A percentile compares a stretch with the other conserved stretches of the same genome.
phyloP scores from a whole-genome alignment of 37 sponge, comb jelly and placozoan genomes.

The Tethya wilhelma region DNA sequence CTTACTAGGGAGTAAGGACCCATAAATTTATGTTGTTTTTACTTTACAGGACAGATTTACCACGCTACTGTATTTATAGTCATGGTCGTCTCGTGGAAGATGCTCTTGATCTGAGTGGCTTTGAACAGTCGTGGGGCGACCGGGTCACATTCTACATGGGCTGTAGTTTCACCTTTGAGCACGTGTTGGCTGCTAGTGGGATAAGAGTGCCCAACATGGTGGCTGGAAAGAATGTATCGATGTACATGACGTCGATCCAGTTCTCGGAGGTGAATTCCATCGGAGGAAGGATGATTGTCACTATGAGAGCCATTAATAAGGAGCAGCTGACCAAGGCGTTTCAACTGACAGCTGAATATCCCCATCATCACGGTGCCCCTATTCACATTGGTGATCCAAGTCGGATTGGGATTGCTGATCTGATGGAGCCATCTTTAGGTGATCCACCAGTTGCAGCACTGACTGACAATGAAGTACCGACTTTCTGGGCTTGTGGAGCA shows the following conservation, averaged over 20 bases:
- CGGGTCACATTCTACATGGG: slow-evolving; percentile 89
- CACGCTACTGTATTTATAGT: slow-evolving; percentile 60
- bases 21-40: not conserved
- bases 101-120: slow-evolving; percentile 40
- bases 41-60: slow-evolving; percentile 69
- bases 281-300: slow-evolving; percentile 52
- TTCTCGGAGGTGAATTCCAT: slow-evolving; percentile 48
- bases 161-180: slow-evolving; percentile 91
- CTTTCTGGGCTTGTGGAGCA: slow-evolving; percentile 98
- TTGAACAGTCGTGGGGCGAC: slow-evolving; percentile 62
- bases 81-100: slow-evolving; percentile 55
- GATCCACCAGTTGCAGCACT: slow-evolving; percentile 22
- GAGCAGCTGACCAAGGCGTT: slow-evolving; percentile 50
- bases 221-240: slow-evolving; percentile 48
- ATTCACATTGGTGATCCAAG: slow-evolving; percentile 91
- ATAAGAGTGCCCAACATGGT: slow-evolving; percentile 50
- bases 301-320: slow-evolving; percentile 72
- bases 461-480: slow-evolving; percentile 72
- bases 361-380: slow-evolving; percentile 85
- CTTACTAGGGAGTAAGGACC: too few relatives aligned
- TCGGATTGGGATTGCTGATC: slow-evolving; percentile 72
- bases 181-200: slow-evolving; percentile 46
- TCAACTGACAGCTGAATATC: slow-evolving; percentile 20
- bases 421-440: slow-evolving; percentile 41
- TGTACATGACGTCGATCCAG: slow-evolving; percentile 75